Percentiles rank a stretch among this genome's conserved stretches.
These are phyloP conservation scores for Eristalis pertinax DNA, from an alignment of 2,888 invertebrate species.

Conservation along the genomic window DNA sequence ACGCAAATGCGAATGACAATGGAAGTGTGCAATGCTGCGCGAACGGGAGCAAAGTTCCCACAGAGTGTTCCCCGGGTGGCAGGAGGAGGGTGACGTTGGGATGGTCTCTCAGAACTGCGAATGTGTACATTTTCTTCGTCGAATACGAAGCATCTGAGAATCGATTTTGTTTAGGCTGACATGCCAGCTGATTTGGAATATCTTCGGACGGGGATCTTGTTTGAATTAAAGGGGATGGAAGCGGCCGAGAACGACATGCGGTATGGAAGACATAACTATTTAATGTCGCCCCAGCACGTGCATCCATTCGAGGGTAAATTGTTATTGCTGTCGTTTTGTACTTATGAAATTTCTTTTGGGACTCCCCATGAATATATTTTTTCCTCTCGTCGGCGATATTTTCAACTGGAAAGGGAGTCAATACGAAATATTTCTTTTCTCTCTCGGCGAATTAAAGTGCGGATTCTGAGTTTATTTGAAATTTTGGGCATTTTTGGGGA, in stretches of 20 bases:
- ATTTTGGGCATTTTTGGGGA: background rate
- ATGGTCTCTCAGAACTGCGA: constrained; percentile 24
- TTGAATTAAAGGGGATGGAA: constrained; percentile 64
- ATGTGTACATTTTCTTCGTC: constrained; percentile 33
- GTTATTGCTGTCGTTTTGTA: constrained; percentile 26
- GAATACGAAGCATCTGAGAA: constrained; percentile 60
- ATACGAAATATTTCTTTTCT: background rate
- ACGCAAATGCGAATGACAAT: constrained; percentile 48
- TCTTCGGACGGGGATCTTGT: constrained; percentile 44
- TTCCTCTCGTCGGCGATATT: background rate
- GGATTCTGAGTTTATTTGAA: background rate
- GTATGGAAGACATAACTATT: constrained; percentile 36
- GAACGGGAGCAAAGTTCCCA: constrained; percentile 54
- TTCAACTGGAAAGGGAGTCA: background rate
- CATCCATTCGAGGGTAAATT: constrained; percentile 17
- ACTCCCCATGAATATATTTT: background rate
- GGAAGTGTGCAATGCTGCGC: constrained; percentile 66
- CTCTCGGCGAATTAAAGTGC: background rate
- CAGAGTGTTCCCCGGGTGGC: background rate
- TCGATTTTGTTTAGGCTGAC: constrained; percentile 65
- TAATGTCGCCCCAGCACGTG: constrained; percentile 54
- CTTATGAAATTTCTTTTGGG: constrained; percentile 5
- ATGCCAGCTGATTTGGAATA: constrained; percentile 66
- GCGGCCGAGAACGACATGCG: background rate
- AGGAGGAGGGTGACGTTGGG: background rate